Base-by-base conservation (phyloP, 53 echinoderm and acorn worm genomes). In the Luidia sarsii region DNA sequence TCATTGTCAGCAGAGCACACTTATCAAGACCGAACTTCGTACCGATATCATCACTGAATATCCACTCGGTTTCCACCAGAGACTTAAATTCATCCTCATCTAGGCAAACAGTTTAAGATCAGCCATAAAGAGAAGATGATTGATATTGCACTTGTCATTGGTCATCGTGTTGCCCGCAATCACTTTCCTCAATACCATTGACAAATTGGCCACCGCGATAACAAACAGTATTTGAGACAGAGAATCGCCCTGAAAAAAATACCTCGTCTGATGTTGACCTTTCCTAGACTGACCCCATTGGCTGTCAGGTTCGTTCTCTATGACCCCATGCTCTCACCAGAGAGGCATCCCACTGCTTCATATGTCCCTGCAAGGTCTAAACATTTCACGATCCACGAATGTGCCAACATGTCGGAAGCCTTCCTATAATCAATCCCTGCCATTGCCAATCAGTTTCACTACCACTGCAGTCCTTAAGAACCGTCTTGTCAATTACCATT, bases 171-270 rank as follows among this genome's bases (percentile, higher is more conserved):
- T 10, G n/a, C 23, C 60, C 28, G 69, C 48, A 19, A 15, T 30
- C 6, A 49, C 46, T 27, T 43, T 46, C 7, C 48, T n/a, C 7
- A 68, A 5, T 20, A 68, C 30, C 25, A 48, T 24, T 10, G 2
- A 30, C 70, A 70, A 70, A 9, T 48, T 48, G 4, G 48, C 28
- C n/a, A 48, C 15, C 34, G 48, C 33, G 4, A 70, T 10, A 48
- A 70, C 50, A 70, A 70, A 68, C 62, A 61, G 11, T 31, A 68
- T 15, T 27, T 25, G 64, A 5, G 64, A 7, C 7, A 68, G 50
- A 7, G 70, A 48, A 29, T 70, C 70, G 10, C 70, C 50, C 48
- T 48, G 68, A 51, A 70, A 70, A 33, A 70, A n/a, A n/a, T 70
- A 9, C 70, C 48, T 13, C 69, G 19, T 46, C 69, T 45, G 69